These are phyloP conservation scores for Glaucopsyche alexis DNA, from an alignment of 2,888 invertebrate species.

Conservation along the genomic window DNA sequence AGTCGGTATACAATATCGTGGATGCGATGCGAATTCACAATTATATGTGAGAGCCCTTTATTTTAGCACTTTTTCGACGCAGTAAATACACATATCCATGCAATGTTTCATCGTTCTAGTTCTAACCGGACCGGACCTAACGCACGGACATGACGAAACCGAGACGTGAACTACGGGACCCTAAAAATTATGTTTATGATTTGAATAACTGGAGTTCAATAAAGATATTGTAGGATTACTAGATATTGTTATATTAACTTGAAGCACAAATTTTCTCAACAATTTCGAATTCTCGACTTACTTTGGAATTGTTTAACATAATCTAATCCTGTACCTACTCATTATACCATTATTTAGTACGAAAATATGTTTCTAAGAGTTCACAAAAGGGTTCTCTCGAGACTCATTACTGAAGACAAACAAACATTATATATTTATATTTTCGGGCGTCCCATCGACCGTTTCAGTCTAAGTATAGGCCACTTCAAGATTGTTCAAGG, in stretches of 20 bases:
- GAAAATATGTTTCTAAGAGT: neutral
- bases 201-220: no score
- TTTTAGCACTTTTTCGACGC: no score
- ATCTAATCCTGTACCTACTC: slow-evolving; percentile 4
- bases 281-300: neutral
- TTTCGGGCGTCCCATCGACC: slow-evolving; percentile 19
- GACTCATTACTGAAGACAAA: slow-evolving; percentile 13
- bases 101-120: no score
- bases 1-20: no score
- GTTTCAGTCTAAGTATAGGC: slow-evolving; percentile 35
- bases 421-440: slow-evolving; percentile 11
- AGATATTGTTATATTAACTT: neutral
- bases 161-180: no score
- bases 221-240: no score
- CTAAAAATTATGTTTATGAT: no score
- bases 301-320: neutral
- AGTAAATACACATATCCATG: no score
- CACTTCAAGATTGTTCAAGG: slow-evolving; percentile 59
- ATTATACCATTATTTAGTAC: slow-evolving; percentile 16
- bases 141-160: no score
- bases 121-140: no score
- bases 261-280: neutral
- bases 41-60: no score
- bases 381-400: neutral
- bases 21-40: no score